phyloP scores from a whole-genome alignment of 2,797 vertebrate genomes.

The Pteronotus mesoamericanus region DNA sequence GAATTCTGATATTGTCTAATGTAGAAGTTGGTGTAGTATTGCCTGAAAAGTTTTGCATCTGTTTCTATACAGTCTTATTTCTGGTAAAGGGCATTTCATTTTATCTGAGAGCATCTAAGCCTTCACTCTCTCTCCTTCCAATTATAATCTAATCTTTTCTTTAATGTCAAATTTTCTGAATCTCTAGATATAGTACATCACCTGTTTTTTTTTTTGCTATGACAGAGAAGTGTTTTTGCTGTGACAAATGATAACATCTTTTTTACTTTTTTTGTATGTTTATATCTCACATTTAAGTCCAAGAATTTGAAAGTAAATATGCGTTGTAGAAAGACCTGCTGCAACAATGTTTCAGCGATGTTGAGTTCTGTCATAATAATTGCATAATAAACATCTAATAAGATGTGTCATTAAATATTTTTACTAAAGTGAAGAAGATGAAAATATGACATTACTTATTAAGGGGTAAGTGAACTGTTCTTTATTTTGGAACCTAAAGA shows the following conservation, averaged over 20 bases:
- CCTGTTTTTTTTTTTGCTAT: conserved; percentile 29
- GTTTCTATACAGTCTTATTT: background rate
- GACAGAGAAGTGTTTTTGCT: conserved; percentile 34
- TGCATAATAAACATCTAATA: background rate
- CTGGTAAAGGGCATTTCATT: background rate
- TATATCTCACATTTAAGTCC: conserved; percentile 7
- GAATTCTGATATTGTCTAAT: background rate
- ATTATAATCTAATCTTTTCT: background rate
- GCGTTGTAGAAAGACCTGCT: background rate
- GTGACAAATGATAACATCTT: background rate
- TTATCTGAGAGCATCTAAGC: background rate
- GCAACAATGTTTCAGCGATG: background rate
- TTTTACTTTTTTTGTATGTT: conserved; percentile 25
- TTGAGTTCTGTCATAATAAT: conserved; percentile 26
- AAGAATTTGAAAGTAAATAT: background rate
- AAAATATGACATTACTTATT: conserved; percentile 3
- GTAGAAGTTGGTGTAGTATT: background rate
- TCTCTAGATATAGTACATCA: background rate
- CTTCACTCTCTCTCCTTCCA: background rate
- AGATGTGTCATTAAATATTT: conserved; percentile 24
- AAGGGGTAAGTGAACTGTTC: background rate
- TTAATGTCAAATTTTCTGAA: conserved; percentile 3
- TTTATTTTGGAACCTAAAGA: background rate
- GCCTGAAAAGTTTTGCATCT: background rate
- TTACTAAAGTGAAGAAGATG: background rate